phyloP scores from a whole-genome alignment of 2,797 vertebrate genomes.

The Morus bassanus region DNA sequence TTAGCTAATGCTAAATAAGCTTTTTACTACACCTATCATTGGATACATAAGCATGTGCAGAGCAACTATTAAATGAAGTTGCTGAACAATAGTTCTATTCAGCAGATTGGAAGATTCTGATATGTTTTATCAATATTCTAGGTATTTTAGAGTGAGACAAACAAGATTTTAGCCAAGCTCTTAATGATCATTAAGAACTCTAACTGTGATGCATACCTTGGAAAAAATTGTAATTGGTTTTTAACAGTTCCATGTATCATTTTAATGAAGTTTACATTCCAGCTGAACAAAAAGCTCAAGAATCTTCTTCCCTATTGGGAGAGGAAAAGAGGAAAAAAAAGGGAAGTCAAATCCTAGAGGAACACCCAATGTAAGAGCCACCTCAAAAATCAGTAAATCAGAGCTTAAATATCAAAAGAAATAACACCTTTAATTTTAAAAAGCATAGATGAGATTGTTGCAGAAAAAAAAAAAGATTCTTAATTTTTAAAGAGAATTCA shows the following conservation, averaged over 20 bases:
- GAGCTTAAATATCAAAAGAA: neutral
- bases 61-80: neutral
- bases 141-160: neutral
- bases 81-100: neutral
- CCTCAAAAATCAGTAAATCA: neutral
- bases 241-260: conserved; percentile 93
- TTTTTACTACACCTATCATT: neutral
- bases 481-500: neutral
- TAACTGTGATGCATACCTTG: conserved; percentile 81
- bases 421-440: neutral
- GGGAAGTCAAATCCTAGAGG: neutral
- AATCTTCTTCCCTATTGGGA: conserved; percentile 88
- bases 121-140: neutral
- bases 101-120: neutral
- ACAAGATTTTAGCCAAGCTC: neutral
- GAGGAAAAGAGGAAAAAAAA: neutral
- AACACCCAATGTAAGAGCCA: neutral
- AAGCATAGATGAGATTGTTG: neutral
- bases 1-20: neutral
- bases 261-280: conserved; percentile 88
- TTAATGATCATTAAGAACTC: neutral
- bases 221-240: conserved; percentile 88
- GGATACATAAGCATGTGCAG: neutral
- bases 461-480: neutral
- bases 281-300: conserved; percentile 91